phyloP scores from a whole-genome alignment of 2,888 invertebrate species.

The Augochlorella aurata region DNA sequence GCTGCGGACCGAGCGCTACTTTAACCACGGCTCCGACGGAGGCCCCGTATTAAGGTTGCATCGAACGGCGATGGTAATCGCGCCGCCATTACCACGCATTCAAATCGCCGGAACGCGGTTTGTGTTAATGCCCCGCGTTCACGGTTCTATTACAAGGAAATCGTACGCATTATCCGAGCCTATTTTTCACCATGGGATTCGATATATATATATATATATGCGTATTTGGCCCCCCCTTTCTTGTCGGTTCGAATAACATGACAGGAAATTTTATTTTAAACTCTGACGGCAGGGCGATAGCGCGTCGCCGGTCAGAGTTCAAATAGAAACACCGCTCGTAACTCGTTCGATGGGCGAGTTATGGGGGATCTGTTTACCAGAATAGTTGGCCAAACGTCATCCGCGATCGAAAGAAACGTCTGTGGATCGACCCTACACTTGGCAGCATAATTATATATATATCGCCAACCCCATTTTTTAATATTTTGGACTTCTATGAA shows the following conservation, averaged over 20 bases:
- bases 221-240: neutral
- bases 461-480: too few species aligned
- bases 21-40: neutral
- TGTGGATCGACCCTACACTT: too few species aligned
- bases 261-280: neutral
- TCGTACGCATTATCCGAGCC: neutral
- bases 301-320: neutral
- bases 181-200: neutral
- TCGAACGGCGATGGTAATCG: slow-evolving; percentile 12
- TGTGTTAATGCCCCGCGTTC: neutral
- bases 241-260: neutral
- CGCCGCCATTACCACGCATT: slow-evolving; percentile 1
- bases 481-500: too few species aligned
- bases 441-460: too few species aligned
- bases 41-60: neutral
- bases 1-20: neutral
- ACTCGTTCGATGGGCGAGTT: neutral
- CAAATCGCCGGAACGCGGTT: slow-evolving; percentile 1
- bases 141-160: neutral
- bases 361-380: slow-evolving; percentile 1
- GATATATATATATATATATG: neutral
- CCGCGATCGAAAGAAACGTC: neutral
- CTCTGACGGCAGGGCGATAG: neutral
- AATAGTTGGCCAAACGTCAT: neutral
- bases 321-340: neutral